Evolutionary conservation across 2,888 invertebrate species (phyloP).

Genomic region (Megaustenia siamemsis): DNA sequence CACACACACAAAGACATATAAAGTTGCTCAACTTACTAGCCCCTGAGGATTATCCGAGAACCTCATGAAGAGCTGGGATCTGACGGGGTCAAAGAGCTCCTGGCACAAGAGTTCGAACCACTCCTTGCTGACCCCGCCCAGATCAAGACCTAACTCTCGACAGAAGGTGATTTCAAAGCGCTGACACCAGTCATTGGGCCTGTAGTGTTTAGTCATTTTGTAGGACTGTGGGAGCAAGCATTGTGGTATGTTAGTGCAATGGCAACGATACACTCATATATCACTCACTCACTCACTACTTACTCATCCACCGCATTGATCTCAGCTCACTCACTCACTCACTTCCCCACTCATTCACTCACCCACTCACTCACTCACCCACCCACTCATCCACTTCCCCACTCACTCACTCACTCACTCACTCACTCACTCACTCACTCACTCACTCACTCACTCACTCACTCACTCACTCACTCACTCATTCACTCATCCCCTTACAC

Average conservation of each 20-base stretch:
- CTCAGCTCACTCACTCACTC: too few species aligned
- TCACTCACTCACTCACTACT: background rate
- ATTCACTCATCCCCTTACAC: too few species aligned
- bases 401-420: too few species aligned
- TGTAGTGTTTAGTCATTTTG: constrained; percentile 91
- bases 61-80: constrained; percentile 89
- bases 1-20: too few species aligned
- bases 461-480: too few species aligned
- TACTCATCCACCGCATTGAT: background rate
- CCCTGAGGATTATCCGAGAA: constrained; percentile 92
- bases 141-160: constrained; percentile 97
- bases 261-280: background rate
- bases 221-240: constrained; percentile 83
- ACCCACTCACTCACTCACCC: too few species aligned
- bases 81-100: constrained; percentile 90
- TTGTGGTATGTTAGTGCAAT: background rate
- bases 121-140: constrained; percentile 95
- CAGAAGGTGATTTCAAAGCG: constrained; percentile 95
- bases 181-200: constrained; percentile 93
- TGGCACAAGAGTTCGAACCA: constrained; percentile 96
- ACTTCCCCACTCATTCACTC: too few species aligned
- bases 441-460: too few species aligned
- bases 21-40: constrained; percentile 82
- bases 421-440: too few species aligned
- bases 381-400: too few species aligned